Conservation (phyloP, 1,140 invertebrate species). For the Papilio aristodemus region DNA sequence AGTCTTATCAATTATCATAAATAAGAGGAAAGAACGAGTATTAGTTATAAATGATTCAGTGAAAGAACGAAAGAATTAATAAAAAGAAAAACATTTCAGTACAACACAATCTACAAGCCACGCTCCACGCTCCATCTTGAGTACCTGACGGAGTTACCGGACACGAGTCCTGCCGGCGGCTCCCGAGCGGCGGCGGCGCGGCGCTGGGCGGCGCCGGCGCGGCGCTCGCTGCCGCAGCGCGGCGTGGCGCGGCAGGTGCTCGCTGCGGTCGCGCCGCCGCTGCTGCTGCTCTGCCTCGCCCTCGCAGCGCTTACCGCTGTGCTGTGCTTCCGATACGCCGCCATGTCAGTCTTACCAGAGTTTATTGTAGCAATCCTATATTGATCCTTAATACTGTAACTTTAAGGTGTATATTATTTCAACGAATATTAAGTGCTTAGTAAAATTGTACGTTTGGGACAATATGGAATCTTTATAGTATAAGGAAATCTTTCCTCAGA, state of each 20-base stretch:
- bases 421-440: too few relatives aligned
- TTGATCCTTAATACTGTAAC: too few relatives aligned
- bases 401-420: too few relatives aligned
- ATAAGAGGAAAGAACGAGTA: too few relatives aligned
- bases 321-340: slow-evolving; percentile 88
- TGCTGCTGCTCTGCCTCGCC: slow-evolving; percentile 84
- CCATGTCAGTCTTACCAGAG: slow-evolving; percentile 87
- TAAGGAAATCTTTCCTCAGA: too few relatives aligned
- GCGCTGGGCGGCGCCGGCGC: slow-evolving; percentile 81
- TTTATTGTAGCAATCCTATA: too few relatives aligned
- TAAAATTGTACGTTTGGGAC: too few relatives aligned
- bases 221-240: slow-evolving; percentile 83
- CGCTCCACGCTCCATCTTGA: slow-evolving; percentile 58
- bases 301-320: slow-evolving; percentile 85
- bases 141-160: slow-evolving; percentile 58
- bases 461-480: too few relatives aligned
- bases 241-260: slow-evolving; percentile 87
- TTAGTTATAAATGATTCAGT: too few relatives aligned
- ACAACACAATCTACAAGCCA: slow-evolving; percentile 67
- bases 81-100: slow-evolving; percentile 55
- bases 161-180: slow-evolving; percentile 40
- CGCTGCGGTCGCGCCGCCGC: slow-evolving; percentile 86
- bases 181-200: slow-evolving; percentile 35
- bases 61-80: too few relatives aligned
- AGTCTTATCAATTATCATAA: too few relatives aligned